Conservation (phyloP, 2,888 invertebrate species). For the Abscondita cerata region DNA sequence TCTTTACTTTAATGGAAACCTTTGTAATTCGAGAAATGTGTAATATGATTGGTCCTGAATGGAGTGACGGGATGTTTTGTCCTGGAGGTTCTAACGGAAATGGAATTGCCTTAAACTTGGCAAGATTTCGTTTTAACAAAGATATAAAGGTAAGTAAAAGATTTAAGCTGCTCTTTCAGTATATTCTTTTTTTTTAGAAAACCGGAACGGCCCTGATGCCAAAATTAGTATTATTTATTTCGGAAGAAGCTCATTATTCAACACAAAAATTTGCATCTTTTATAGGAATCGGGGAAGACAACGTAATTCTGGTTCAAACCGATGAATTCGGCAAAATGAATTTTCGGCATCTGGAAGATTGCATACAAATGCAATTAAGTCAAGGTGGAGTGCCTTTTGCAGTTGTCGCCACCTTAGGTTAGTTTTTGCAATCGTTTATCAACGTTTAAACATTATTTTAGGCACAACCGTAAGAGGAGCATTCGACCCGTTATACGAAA, state of each 20-base stretch:
- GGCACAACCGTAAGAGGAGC: slow-evolving; percentile 67
- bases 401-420: slow-evolving; percentile 60
- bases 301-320: slow-evolving; percentile 61
- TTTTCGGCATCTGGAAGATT: slow-evolving; percentile 50
- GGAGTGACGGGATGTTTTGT: slow-evolving; percentile 63
- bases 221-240: slow-evolving; percentile 61
- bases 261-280: slow-evolving; percentile 65
- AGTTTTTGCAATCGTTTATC: background rate
- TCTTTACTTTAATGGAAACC: slow-evolving; percentile 63
- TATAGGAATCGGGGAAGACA: slow-evolving; percentile 66
- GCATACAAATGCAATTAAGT: slow-evolving; percentile 52
- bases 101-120: slow-evolving; percentile 63
- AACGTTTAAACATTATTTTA: slow-evolving; percentile 37
- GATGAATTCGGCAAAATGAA: slow-evolving; percentile 58
- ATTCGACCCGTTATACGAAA: slow-evolving; percentile 63
- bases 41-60: slow-evolving; percentile 58
- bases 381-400: slow-evolving; percentile 57
- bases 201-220: slow-evolving; percentile 56
- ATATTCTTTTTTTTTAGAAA: slow-evolving; percentile 46
- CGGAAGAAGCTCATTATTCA: slow-evolving; percentile 69
- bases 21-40: slow-evolving; percentile 60
- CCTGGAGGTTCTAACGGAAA: slow-evolving; percentile 68
- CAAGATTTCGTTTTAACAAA: slow-evolving; percentile 60
- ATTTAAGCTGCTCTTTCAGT: background rate
- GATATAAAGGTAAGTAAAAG: slow-evolving; percentile 57